Evolutionary conservation across 2,797 vertebrate species (phyloP).

Genomic region (Hypotaenidia philippensis): DNA sequence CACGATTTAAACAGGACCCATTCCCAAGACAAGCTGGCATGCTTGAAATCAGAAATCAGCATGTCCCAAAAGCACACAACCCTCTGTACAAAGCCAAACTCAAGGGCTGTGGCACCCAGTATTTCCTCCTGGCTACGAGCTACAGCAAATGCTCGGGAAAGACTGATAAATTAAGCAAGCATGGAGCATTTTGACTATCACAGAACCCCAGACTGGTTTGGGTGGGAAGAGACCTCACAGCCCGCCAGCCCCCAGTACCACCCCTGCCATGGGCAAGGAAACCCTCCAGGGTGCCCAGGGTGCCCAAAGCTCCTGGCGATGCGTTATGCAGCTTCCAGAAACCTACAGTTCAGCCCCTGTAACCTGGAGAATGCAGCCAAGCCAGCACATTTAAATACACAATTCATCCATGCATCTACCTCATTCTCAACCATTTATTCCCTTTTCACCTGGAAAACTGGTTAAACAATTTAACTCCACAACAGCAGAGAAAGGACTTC

Average conservation of each 20-base stretch:
- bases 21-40: background rate
- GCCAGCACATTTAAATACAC: background rate
- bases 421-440: background rate
- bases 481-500: background rate
- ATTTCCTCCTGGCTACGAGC: background rate
- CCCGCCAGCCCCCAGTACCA: too few species aligned
- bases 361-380: background rate
- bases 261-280: too few species aligned
- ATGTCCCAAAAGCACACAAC: background rate
- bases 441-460: background rate
- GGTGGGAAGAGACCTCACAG: too few species aligned
- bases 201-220: too few species aligned
- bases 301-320: fast-evolving
- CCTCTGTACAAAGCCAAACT: background rate
- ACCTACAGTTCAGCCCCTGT: background rate
- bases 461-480: background rate
- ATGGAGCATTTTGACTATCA: background rate
- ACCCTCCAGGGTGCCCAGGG: too few species aligned
- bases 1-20: background rate
- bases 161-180: background rate
- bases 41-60: background rate
- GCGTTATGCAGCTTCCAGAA: background rate
- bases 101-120: background rate
- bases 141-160: background rate
- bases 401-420: background rate